Percentiles rank a stretch among this genome's conserved stretches.
Conservation (phyloP, 2,888 invertebrate genomes). For the Cylindroiulus punctatus region DNA sequence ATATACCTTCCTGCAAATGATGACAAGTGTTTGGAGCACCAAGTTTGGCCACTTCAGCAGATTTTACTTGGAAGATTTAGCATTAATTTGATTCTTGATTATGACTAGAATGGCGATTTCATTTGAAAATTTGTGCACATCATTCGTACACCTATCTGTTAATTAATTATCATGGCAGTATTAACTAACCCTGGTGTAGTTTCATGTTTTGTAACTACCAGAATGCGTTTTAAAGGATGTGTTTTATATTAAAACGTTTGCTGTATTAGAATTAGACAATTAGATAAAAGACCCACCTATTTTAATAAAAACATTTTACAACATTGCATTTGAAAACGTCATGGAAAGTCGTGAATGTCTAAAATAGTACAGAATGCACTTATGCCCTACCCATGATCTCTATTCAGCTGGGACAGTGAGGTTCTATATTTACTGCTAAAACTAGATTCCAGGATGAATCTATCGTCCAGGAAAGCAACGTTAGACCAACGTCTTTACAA, state of each 20-base stretch:
- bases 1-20: no score
- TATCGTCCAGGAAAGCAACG: not conserved
- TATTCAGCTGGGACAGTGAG: no score
- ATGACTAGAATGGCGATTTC: not conserved
- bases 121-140: not conserved
- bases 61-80: no score
- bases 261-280: not conserved
- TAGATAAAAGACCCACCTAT: not conserved
- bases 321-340: not conserved
- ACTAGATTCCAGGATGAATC: not conserved
- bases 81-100: no score
- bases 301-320: not conserved
- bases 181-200: not conserved
- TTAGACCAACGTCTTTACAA: no score
- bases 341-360: not conserved
- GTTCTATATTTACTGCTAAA: no score
- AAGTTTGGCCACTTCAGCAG: no score
- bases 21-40: no score
- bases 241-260: constrained; percentile 2
- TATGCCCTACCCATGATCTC: not conserved
- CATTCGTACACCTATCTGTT: no score
- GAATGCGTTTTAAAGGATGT: not conserved
- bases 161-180: no score
- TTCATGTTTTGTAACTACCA: not conserved
- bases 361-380: not conserved